Conservation (phyloP, 2,113 vertebrate species). For the Caloenas nicobarica region DNA sequence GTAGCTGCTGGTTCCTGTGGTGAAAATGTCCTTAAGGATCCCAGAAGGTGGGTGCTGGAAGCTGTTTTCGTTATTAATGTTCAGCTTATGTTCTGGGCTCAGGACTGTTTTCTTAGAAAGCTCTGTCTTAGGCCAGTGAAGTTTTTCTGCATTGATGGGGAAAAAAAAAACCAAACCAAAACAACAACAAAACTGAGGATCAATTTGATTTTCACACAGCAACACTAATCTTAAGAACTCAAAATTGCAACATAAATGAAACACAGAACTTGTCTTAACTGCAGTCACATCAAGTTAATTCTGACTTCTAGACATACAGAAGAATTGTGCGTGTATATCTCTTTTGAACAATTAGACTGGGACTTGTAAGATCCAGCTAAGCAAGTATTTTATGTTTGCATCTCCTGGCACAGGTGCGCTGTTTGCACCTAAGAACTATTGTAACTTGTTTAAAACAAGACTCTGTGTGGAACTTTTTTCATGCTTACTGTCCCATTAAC, state of each 20-base stretch:
- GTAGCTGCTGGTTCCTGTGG: conserved; percentile 84
- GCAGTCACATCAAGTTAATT: neutral
- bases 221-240: neutral
- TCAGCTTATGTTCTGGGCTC: conserved; percentile 69
- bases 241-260: neutral
- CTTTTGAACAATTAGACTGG: neutral
- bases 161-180: neutral
- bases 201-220: neutral
- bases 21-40: conserved; percentile 85
- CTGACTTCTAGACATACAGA: neutral
- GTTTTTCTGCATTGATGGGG: conserved; percentile 79
- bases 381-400: neutral
- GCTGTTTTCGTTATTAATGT: conserved; percentile 72
- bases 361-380: neutral
- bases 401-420: neutral
- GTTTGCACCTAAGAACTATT: neutral
- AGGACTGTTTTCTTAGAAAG: conserved; percentile 85
- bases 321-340: neutral
- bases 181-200: neutral
- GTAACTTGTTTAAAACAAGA: neutral
- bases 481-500: neutral
- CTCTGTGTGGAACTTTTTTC: neutral
- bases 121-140: conserved; percentile 89
- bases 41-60: conserved; percentile 73
- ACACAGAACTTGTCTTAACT: neutral